A percentile compares a stretch with the other conserved stretches of the same genome.
Evolutionary conservation across 2,113 vertebrate species (phyloP).

Genomic region (Paramisgurnus dabryanus): DNA sequence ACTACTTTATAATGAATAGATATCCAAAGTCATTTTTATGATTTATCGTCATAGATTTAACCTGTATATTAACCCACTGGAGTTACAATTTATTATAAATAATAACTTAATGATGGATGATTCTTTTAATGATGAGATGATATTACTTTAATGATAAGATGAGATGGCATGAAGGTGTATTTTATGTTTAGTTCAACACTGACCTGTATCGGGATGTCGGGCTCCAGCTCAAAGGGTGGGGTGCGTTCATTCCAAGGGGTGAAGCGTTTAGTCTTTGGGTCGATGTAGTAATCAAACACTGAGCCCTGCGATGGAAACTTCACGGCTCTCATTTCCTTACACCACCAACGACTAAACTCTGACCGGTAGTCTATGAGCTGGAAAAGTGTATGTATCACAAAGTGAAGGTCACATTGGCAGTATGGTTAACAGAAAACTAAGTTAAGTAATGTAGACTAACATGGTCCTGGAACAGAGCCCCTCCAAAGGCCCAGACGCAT

Average conservation of each 20-base stretch:
- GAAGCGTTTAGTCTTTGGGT: slow-evolving; percentile 80
- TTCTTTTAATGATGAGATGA: neutral
- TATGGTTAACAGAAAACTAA: neutral
- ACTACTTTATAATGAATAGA: too few relatives aligned
- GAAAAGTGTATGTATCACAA: neutral
- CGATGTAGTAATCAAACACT: slow-evolving; percentile 85
- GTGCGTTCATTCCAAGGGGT: slow-evolving; percentile 75
- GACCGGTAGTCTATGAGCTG: slow-evolving; percentile 79
- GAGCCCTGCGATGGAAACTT: slow-evolving; percentile 80
- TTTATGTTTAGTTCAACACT: neutral
- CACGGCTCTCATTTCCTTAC: slow-evolving; percentile 81
- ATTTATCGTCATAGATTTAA: too few relatives aligned
- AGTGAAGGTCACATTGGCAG: neutral
- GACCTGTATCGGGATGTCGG: slow-evolving; percentile 73
- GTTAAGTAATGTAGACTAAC: slow-evolving; percentile 62
- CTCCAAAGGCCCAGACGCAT: slow-evolving; percentile 81
- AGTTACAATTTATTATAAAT: too few relatives aligned
- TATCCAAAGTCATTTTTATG: too few relatives aligned
- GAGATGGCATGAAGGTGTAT: neutral
- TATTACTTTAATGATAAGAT: neutral
- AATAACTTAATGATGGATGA: neutral
- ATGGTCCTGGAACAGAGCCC: slow-evolving; percentile 82
- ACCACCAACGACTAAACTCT: slow-evolving; percentile 84
- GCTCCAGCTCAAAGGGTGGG: slow-evolving; percentile 72
- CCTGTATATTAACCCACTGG: too few relatives aligned